Conservation (phyloP, 37 sponge, comb jelly and placozoan species). For the Spongilla lacustris region DNA sequence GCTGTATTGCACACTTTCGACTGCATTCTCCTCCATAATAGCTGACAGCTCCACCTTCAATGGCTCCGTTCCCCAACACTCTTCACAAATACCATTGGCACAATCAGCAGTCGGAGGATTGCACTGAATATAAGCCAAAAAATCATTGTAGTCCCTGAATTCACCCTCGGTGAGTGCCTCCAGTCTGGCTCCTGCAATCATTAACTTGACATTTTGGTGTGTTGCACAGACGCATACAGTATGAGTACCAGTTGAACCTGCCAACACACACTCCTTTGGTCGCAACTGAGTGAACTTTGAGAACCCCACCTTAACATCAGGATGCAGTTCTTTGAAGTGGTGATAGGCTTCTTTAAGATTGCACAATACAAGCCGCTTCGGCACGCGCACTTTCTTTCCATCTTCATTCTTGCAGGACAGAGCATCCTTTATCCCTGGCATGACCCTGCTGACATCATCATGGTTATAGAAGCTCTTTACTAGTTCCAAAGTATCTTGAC, state of each 20-base stretch:
- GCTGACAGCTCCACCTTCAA: constrained; percentile 18
- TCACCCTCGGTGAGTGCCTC: background rate
- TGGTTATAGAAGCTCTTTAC: constrained; percentile 21
- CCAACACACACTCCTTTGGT: constrained; percentile 46
- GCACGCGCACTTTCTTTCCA: constrained; percentile 18
- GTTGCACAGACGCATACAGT: constrained; percentile 63
- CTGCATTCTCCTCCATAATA: constrained; percentile 26
- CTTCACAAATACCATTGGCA: background rate
- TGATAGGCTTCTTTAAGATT: constrained; percentile 51
- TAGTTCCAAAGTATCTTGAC: constrained; percentile 14
- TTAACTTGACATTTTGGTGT: constrained; percentile 49
- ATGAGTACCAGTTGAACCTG: constrained; percentile 68
- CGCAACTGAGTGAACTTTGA: constrained; percentile 43
- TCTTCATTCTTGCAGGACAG: constrained; percentile 12
- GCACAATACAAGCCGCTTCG: constrained; percentile 36
- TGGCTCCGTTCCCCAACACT: constrained; percentile 14
- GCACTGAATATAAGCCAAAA: constrained; percentile 30
- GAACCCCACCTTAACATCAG: constrained; percentile 37
- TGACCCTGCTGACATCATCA: constrained; percentile 39
- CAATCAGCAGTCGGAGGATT: constrained; percentile 28
- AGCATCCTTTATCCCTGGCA: constrained; percentile 60
- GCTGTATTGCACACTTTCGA: constrained; percentile 19
- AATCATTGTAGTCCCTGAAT: background rate
- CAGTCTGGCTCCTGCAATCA: constrained; percentile 12
- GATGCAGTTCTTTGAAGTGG: constrained; percentile 26